Base-by-base conservation (phyloP, 2,113 vertebrate genomes). In the Isurus oxyrinchus region DNA sequence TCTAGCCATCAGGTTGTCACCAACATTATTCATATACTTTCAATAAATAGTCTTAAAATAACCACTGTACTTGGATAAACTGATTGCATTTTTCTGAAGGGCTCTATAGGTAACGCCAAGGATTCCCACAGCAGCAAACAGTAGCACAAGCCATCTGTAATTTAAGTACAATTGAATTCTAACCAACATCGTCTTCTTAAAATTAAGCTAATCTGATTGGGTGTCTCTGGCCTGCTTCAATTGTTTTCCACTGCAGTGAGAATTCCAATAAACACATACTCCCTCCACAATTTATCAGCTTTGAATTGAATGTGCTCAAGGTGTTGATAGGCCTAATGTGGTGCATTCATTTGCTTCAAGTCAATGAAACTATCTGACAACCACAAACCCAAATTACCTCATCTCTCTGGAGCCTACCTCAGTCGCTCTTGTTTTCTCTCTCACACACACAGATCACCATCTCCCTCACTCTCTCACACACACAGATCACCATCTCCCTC, bases 101-200 rank as follows among this genome's bases (percentile, higher is more conserved):
- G 44, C 63, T 55, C 49, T 49, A 95, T 72, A 95, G 66, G 67
- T 95, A 49, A 55, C 44, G 10, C 94, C 67, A 49, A 95, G 49
- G 61, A 69, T 95, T 95, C 67, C 67, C 66, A 53, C 49, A 72
- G 94, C 44, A 27, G 27, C 67, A 95, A 35, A 55, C 49, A 35
- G 63, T 6, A 95, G 67, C 21, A 69, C 94, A 72, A 95, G 67
- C 66, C 94, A 72, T 31, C 94, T 95, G 67, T 95, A 69, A 95
- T 95, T 95, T 72, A 95, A 95, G 94, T 95, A 72, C 67, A 95
- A 95, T 95, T 95, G 94, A 95, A 95, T 95, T 95, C 94, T 95
- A 95, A 95, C 67, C 94, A 72, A 53, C 94, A 49, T 53, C 27
- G 94, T 49, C 66, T 72, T 69, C 66, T 72, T 95, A 67, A 95